Percentiles rank a stretch among this genome's conserved stretches.
These are phyloP conservation scores for Neoniphon sammara DNA, from an alignment of 2,797 vertebrate species.

Conservation along the genomic window DNA sequence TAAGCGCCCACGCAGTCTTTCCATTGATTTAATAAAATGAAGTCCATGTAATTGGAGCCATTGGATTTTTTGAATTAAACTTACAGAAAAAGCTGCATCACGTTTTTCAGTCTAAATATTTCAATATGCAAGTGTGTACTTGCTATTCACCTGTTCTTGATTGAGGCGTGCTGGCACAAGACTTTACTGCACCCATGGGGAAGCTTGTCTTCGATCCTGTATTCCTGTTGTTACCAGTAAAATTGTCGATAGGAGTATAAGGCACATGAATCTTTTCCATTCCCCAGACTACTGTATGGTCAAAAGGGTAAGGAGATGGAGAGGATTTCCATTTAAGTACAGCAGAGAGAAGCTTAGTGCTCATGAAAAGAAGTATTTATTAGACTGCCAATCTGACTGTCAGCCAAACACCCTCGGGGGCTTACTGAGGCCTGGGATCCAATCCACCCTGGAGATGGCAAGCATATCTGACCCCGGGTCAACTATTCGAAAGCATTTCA, in stretches of 20 bases:
- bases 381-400: conserved; percentile 65
- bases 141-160: not conserved
- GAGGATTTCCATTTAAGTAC: conserved; percentile 65
- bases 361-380: conserved; percentile 73
- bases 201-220: no score
- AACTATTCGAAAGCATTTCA: conserved; percentile 30
- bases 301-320: conserved; percentile 51
- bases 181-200: no score
- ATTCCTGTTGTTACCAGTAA: not conserved
- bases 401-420: conserved; percentile 60
- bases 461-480: conserved; percentile 48
- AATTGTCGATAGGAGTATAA: no score
- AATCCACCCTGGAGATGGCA: conserved; percentile 39
- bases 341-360: conserved; percentile 55
- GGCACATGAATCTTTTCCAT: not conserved
- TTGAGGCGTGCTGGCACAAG: no score
- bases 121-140: not conserved
- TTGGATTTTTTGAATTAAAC: no score
- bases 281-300: conserved; percentile 30
- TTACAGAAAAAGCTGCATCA: no score
- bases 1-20: conserved; percentile 15
- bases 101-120: not conserved
- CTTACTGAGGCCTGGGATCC: conserved; percentile 45
- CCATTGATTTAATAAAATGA: conserved; percentile 27
- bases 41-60: not conserved